Evolutionary conservation across 2,113 vertebrate genomes (phyloP).

Genomic region (Meleagris gallopavo): DNA sequence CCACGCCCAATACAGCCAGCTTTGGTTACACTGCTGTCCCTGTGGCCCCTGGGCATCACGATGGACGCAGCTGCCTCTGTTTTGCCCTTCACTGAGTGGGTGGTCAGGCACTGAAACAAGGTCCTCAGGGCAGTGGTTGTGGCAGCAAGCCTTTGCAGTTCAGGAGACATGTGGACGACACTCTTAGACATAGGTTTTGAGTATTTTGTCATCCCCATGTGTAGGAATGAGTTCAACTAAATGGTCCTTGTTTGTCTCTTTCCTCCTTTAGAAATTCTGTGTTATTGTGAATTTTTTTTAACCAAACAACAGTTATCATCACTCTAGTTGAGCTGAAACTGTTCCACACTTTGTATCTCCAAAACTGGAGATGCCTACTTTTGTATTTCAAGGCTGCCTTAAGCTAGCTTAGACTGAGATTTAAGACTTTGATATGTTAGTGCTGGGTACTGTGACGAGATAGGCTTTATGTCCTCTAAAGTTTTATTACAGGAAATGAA

Average conservation of each 20-base stretch:
- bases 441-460: neutral
- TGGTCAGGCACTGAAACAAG: no score
- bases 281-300: neutral
- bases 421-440: neutral
- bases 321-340: neutral
- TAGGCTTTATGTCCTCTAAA: neutral
- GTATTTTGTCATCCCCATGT: neutral
- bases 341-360: neutral
- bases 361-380: neutral
- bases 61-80: no score
- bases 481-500: neutral
- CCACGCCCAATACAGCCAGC: no score
- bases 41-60: no score
- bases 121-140: neutral
- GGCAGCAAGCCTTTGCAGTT: neutral
- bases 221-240: neutral
- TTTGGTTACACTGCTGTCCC: no score
- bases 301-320: neutral
- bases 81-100: no score
- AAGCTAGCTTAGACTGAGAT: slow-evolving; percentile 13
- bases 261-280: neutral
- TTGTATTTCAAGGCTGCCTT: slow-evolving; percentile 6
- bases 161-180: neutral
- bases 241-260: neutral
- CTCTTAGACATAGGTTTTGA: neutral